These are phyloP conservation scores for Spodoptera littoralis DNA, from an alignment of 2,888 invertebrate genomes.

Conservation along the genomic window DNA sequence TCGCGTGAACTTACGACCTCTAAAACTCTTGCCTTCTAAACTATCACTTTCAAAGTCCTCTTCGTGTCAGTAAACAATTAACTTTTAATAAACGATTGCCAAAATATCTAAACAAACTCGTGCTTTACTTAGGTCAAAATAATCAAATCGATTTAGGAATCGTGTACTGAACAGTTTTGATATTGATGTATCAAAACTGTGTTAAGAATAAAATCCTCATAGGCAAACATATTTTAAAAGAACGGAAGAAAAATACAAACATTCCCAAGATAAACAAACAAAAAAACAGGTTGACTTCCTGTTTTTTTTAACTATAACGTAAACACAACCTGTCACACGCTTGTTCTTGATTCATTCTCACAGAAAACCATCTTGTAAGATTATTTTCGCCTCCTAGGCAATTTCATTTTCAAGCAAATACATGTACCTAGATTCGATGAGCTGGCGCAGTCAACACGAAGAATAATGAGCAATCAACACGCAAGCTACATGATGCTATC, in stretches of 20 bases:
- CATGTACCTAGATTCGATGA: slow-evolving; percentile 6
- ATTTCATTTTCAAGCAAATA: slow-evolving; percentile 7
- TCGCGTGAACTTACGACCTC: slow-evolving; percentile 30
- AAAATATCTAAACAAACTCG: slow-evolving; percentile 20
- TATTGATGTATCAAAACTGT: background rate
- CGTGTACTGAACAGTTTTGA: background rate
- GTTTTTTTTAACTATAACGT: slow-evolving; percentile 2
- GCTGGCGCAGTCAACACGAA: slow-evolving; percentile 25
- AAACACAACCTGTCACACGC: slow-evolving; percentile 17
- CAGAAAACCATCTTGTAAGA: background rate
- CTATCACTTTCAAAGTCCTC: slow-evolving; percentile 15
- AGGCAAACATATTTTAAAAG: background rate
- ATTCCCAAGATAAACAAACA: background rate
- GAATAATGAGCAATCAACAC: slow-evolving; percentile 51
- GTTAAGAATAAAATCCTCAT: too few species aligned
- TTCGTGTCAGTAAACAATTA: slow-evolving; percentile 40
- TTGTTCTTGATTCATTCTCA: background rate
- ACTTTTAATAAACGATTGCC: slow-evolving; percentile 9
- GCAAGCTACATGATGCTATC: slow-evolving; percentile 32
- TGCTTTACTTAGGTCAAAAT: slow-evolving; percentile 29
- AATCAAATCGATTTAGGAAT: slow-evolving; percentile 7
- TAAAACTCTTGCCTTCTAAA: slow-evolving; percentile 14
- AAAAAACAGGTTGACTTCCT: slow-evolving; percentile 3
- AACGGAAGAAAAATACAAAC: background rate
- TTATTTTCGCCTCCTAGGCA: background rate